Base-by-base conservation (phyloP, 37 sponge, comb jelly and placozoan species). In the Agelas oroides region DNA sequence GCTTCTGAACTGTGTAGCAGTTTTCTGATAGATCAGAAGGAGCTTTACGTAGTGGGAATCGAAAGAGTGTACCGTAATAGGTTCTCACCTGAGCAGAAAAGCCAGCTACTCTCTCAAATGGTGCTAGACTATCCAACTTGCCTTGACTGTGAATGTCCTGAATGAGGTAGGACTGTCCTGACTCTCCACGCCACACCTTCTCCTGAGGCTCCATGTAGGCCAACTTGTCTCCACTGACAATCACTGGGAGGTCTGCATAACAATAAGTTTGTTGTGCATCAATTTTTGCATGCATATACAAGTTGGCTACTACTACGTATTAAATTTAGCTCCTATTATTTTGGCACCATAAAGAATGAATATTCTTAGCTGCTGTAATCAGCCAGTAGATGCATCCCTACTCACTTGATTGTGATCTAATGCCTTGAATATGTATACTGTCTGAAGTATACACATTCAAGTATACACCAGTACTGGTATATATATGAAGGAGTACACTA, bases 201-300 rank as follows among this genome's bases (percentile, higher is more conserved):
- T 87, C 80, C 19, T 91, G 91, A 37, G 95, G 95, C 36, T 94
- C 95, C 41, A 93, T 54, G 46, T 86, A 79, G 2, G 69, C 94
- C 59, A 89, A 38, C 36, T 71, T 74, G 36, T 81, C 76, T 57
- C 87, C 80, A 77, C 94, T 93, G n/a, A 93, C 59, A 13, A 93
- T 81, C 0, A 84, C 40, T 39, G 94, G 94, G 5, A 93, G 53
- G 86, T 93, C 94, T 93, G 30, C 19, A 60, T 21, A 5, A 73
- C 24, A 27, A 53, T 23, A 31, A 31, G 12, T 37, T 20, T 71
- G n/a, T n/a, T n/a, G n/a, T n/a, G n/a, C n/a, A n/a, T n/a, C 15
- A 19, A 19, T 56, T 18, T 56, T 18, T 19, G 58, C 58, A 56
- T 19, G 18, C 58, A 19, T 56, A 18, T 56, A 18, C 15, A n/a